phyloP scores from a whole-genome alignment of 2,888 invertebrate species.

The Itoplectis maculator region DNA sequence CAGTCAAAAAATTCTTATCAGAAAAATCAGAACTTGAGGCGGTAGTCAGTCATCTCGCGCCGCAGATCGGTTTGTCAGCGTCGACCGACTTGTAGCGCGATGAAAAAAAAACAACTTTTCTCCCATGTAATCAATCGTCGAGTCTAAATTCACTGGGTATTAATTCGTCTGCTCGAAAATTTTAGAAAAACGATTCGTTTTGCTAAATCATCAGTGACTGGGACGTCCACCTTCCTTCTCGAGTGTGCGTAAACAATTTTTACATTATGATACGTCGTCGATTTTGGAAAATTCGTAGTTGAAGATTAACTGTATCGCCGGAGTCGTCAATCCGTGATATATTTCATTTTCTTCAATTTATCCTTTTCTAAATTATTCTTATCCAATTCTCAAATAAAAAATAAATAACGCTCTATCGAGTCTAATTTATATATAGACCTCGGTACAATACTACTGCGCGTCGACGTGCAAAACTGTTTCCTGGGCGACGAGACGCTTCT shows the following conservation, averaged over 20 bases:
- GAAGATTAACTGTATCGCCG: too few species aligned
- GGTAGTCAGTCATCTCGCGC: slow-evolving; percentile 38
- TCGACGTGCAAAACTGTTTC: slow-evolving; percentile 66
- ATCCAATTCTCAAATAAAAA: too few species aligned
- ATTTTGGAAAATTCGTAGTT: too few species aligned
- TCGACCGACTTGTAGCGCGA: not conserved
- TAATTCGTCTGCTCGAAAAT: not conserved
- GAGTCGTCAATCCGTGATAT: too few species aligned
- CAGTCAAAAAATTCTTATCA: slow-evolving; percentile 30
- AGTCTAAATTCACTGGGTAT: not conserved
- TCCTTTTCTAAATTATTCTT: too few species aligned
- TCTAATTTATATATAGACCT: not conserved
- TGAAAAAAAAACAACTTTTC: not conserved
- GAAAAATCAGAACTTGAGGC: slow-evolving; percentile 50
- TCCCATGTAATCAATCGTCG: not conserved
- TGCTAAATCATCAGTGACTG: not conserved
- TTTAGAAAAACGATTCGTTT: slow-evolving; percentile 9
- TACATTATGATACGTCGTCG: not conserved
- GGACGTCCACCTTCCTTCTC: slow-evolving; percentile 14
- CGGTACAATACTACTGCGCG: slow-evolving; percentile 51
- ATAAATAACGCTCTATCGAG: too few species aligned
- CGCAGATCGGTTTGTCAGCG: not conserved
- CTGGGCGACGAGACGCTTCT: slow-evolving; percentile 62
- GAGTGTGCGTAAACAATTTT: not conserved
- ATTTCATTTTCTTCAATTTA: too few species aligned